Percentiles rank a stretch among this genome's conserved stretches.
Evolutionary conservation across 2,888 invertebrate genomes (phyloP).

Genomic region (Melipona beecheii): DNA sequence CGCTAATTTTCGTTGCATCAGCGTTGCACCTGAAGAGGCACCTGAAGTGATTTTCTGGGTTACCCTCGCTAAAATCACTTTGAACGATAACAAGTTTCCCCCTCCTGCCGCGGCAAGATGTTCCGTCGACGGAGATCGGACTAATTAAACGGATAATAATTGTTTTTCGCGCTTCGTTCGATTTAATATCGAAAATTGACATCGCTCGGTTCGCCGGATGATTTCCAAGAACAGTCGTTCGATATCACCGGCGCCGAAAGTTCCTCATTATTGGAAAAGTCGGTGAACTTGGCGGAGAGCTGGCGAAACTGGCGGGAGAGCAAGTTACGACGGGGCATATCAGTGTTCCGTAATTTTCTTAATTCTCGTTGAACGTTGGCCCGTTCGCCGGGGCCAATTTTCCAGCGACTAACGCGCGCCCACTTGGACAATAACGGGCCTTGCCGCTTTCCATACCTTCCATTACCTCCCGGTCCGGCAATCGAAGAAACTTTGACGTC

Average conservation of each 20-base stretch:
- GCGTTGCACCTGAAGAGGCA: no score
- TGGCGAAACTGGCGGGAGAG: neutral
- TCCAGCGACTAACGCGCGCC: slow-evolving; percentile 1
- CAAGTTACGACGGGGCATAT: slow-evolving; percentile 30
- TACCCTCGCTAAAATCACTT: no score
- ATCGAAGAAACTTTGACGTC: slow-evolving; percentile 32
- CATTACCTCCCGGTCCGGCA: neutral
- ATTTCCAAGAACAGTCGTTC: slow-evolving; percentile 9
- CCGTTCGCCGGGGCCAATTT: slow-evolving; percentile 20
- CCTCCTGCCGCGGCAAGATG: no score
- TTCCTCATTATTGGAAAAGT: slow-evolving; percentile 54
- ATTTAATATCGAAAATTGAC: neutral
- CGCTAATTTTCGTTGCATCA: no score
- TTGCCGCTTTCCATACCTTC: slow-evolving; percentile 4
- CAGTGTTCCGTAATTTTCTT: slow-evolving; percentile 38
- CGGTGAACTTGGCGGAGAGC: slow-evolving; percentile 26
- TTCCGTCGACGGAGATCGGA: neutral
- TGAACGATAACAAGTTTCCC: no score
- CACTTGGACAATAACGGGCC: slow-evolving; percentile 8
- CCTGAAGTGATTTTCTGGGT: no score
- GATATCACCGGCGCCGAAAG: slow-evolving; percentile 19
- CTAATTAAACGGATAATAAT: neutral
- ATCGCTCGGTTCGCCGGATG: no score
- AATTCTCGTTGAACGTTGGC: slow-evolving; percentile 30
- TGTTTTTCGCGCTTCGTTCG: neutral